phyloP scores from a whole-genome alignment of 1,140 invertebrate species.

The Bombyx mandarina region DNA sequence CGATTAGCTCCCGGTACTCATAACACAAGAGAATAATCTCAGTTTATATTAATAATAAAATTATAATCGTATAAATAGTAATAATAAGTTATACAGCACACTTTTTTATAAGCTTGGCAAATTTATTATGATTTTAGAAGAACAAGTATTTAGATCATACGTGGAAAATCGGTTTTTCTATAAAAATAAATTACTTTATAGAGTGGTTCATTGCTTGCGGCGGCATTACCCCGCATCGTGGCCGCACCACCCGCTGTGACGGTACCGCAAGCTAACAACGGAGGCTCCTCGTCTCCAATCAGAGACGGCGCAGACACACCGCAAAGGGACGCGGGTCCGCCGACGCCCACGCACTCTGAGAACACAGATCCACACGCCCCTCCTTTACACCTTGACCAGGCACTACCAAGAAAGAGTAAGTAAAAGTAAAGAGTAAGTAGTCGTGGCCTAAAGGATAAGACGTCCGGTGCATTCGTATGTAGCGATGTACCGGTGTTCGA shows the following conservation, averaged over 20 bases:
- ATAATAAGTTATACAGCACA: no score
- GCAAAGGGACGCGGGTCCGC: conserved; percentile 64
- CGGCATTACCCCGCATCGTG: conserved; percentile 79
- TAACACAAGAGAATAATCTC: no score
- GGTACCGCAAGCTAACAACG: conserved; percentile 12
- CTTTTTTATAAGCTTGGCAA: no score
- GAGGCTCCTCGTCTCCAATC: conserved; percentile 29
- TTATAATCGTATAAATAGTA: no score
- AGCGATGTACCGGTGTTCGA: no score
- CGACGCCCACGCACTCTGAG: conserved; percentile 71
- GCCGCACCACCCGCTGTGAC: conserved; percentile 67
- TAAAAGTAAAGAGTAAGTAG: not conserved
- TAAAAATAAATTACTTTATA: conserved; percentile 5
- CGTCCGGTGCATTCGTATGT: no score
- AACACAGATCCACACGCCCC: conserved; percentile 56
- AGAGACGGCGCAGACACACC: conserved; percentile 32
- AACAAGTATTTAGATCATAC: no score
- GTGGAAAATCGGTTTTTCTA: no score
- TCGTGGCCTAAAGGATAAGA: no score
- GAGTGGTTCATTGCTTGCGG: conserved; percentile 71
- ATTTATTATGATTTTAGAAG: no score
- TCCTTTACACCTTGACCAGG: conserved; percentile 46
- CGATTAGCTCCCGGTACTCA: no score
- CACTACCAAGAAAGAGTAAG: conserved; percentile 69
- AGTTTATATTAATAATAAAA: no score